These are phyloP conservation scores for Chelonia mydas DNA, from an alignment of 2,797 vertebrate species.

Conservation along the genomic window DNA sequence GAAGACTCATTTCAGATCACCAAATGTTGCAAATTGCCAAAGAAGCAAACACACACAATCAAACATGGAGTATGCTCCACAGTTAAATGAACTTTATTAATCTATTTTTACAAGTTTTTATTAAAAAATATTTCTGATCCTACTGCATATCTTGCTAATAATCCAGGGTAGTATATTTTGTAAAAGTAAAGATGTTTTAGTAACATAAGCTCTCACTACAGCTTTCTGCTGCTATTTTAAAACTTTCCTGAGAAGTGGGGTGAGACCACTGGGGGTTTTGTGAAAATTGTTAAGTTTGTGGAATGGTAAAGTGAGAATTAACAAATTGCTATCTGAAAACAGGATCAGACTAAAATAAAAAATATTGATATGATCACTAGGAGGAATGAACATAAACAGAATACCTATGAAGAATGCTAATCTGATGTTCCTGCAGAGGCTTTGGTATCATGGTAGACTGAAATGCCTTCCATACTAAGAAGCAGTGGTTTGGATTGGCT, in stretches of 20 bases:
- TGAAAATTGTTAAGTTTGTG: neutral
- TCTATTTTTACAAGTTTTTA: conserved; percentile 80
- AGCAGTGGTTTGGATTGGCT: neutral
- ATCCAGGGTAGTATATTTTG: conserved; percentile 63
- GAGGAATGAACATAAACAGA: neutral
- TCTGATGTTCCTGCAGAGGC: no score
- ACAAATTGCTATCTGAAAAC: neutral
- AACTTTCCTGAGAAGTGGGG: neutral
- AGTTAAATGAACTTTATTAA: conserved; percentile 74
- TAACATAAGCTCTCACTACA: conserved; percentile 35
- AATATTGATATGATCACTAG: neutral
- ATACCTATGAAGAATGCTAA: neutral
- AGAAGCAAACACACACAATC: conserved; percentile 74
- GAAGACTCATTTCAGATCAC: conserved; percentile 53
- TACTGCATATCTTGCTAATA: conserved; percentile 71
- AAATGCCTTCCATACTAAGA: neutral
- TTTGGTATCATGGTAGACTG: neutral
- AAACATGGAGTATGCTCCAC: conserved; percentile 64
- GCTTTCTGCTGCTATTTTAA: conserved; percentile 41
- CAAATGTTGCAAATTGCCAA: conserved; percentile 66
- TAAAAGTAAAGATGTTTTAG: conserved; percentile 73
- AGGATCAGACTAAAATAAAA: neutral
- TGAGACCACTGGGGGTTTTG: neutral
- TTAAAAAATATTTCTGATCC: conserved; percentile 77
- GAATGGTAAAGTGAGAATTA: neutral